Conservation (phyloP, 2,113 vertebrate genomes). For the Enhydra lutris region DNA sequence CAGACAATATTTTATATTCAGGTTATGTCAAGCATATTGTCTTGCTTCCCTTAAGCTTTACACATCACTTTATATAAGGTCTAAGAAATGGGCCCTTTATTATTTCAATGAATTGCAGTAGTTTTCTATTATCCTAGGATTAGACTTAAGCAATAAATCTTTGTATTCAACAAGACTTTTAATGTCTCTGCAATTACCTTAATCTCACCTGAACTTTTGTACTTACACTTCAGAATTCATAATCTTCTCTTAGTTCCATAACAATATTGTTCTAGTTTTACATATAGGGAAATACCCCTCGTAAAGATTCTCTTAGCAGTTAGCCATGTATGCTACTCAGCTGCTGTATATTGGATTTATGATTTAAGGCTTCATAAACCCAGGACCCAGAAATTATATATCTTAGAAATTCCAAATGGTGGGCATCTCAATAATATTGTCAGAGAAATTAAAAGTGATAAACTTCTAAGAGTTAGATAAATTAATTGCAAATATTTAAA, state of each 20-base stretch:
- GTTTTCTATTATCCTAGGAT: conserved; percentile 43
- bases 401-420: neutral
- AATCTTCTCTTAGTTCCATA: neutral
- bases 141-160: conserved; percentile 47
- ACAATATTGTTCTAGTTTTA: conserved; percentile 14
- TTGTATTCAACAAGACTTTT: conserved; percentile 27
- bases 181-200: conserved; percentile 34
- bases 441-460: neutral
- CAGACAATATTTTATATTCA: conserved; percentile 19
- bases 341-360: neutral
- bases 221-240: conserved; percentile 24
- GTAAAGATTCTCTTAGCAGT: neutral
- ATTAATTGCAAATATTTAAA: neutral
- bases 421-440: neutral
- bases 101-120: conserved; percentile 23
- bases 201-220: conserved; percentile 33
- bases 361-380: neutral
- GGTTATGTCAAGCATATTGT: neutral
- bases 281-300: neutral
- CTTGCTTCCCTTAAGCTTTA: conserved; percentile 14
- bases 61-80: neutral
- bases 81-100: neutral
- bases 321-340: neutral
- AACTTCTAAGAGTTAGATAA: neutral
- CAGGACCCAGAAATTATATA: neutral